Base-by-base conservation (phyloP, 2,797 vertebrate species). In the Spheniscus humboldti region DNA sequence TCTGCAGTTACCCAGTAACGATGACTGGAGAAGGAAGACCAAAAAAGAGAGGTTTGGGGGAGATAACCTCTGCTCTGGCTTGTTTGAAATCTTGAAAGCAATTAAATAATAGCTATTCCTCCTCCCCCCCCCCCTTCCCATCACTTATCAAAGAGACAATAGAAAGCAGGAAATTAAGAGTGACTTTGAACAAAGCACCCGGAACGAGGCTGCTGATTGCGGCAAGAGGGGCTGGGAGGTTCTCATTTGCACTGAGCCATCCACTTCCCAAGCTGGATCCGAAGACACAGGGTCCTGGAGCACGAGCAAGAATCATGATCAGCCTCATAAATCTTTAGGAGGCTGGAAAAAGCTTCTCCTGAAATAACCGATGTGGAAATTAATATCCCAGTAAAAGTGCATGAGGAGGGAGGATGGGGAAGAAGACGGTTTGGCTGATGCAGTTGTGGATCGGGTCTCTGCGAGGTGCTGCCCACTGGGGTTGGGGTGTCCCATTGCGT, bases 101-200 rank as follows among this genome's bases (percentile, higher is more conserved):
- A 96, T 97, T 95, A 90, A 97, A 95, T 94, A 50, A 57, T 59
- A 69, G 39, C 79, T 45, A 43, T 88, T 67, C 50, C 87, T 79
- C n/a, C 7, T 22, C 10, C 41, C 28, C 17, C 5, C 17, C 9
- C 78, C 33, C 37, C 41, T 63, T 55, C 76, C 94, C 85, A 88
- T 91, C 92, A 19, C 59, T 94, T 97, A 97, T 92, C 95, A 60
- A 64, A 92, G 95, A 89, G 95, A 97, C 92, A 96, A 97, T 89
- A 85, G 97, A 80, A 60, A 55, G 82, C 96, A 97, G 97, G 97
- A 97, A 98, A 98, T 97, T 90, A 96, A 93, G 96, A 94, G 76
- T 85, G 69, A 60, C 59, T 80, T 82, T 27, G 94, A 95, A 97
- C 92, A 97, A 97, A 98, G 94, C 95, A 53, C 89, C 64, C 57